Percentiles rank a stretch among this genome's conserved stretches.
Conservation (phyloP, 1,140 invertebrate genomes). For the Littorina saxatilis region DNA sequence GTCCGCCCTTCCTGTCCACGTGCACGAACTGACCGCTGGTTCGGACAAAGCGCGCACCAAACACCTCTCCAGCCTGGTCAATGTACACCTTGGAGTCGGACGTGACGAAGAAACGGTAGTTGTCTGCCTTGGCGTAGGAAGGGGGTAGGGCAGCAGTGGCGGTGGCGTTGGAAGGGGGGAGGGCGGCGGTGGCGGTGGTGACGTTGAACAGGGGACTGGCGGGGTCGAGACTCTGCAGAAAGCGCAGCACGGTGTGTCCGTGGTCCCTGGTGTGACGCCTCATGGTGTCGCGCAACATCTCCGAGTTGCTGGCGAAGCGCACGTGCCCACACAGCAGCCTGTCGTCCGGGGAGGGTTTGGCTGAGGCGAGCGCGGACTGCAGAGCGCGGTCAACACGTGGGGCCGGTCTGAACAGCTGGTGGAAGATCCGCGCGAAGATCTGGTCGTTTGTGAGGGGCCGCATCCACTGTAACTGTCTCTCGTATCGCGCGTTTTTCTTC, state of each 20-base stretch:
- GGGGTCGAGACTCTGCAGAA: conserved; percentile 28
- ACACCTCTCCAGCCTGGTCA: conserved; percentile 11
- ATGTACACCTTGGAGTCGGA: conserved; percentile 43
- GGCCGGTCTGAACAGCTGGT: conserved; percentile 29
- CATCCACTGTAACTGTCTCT: conserved; percentile 34
- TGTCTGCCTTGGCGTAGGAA: not conserved
- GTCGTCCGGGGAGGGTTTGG: not conserved
- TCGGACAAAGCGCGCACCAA: not conserved
- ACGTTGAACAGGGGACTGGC: not conserved
- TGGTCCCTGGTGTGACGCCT: not conserved
- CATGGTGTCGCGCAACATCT: conserved; percentile 4
- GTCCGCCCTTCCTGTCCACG: conserved; percentile 24
- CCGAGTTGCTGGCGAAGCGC: conserved; percentile 27
- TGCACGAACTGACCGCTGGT: conserved; percentile 28
- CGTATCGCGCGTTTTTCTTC: conserved; percentile 9
- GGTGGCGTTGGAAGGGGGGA: not conserved
- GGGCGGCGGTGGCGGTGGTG: not conserved
- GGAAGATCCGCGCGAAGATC: conserved; percentile 12
- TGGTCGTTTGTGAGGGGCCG: not conserved
- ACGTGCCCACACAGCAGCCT: conserved; percentile 46
- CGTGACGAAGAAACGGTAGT: conserved; percentile 42
- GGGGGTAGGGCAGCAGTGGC: not conserved
- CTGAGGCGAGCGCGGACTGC: conserved; percentile 1
- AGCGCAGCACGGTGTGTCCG: conserved; percentile 39
- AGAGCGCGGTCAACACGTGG: conserved; percentile 10